Base-by-base conservation (phyloP, 2,113 vertebrate species). In the Sinocyclocheilus grahami region DNA sequence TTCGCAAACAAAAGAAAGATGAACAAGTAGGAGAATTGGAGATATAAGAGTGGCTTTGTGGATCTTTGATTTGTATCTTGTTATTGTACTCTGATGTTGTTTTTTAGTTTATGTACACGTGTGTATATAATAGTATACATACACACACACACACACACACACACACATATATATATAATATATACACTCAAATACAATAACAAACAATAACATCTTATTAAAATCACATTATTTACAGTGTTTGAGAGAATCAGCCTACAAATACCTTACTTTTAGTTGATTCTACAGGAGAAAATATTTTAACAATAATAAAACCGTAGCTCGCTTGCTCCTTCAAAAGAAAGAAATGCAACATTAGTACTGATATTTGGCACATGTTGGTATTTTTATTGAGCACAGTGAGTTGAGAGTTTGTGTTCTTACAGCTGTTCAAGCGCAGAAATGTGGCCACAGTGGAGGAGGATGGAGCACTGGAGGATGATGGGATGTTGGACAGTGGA, bases 1-100 rank as follows among this genome's bases (percentile, higher is more conserved):
- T 99, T 24, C 95, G 98, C 51, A 99, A 99, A 94, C 98, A 99
- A 85, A 99, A 99, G 91, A 96, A 98, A 89, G 98, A 99, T 89
- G 97, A 99, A 87, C 98, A 99, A 95, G 98, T 97, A 89, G 88
- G 90, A 65, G 16, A 33, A 22, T 12, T 27, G 14, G n/a, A n/a
- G n/a, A n/a, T n/a, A n/a, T n/a, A n/a, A n/a, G 39, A 58, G 74
- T 39, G 69, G 18, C 33, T 71, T 55, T 55, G 53, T 60, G 58
- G 5, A 58, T 58, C 18, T 58, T 58, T 58, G 55, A 6, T 22
- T 60, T 62, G 58, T 62, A 10, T 62, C 8, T 62, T n/a, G 22
- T n/a, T 62, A 22, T 60, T 20, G 1, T 7, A 18, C 18, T 55
- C 53, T 55, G 53, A 18, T 18, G 16, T 55, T 16, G 51, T 53